Percentiles rank a stretch among this genome's conserved stretches.
Conservation (phyloP, 2,888 invertebrate genomes). For the Macrophya alboannulata region DNA sequence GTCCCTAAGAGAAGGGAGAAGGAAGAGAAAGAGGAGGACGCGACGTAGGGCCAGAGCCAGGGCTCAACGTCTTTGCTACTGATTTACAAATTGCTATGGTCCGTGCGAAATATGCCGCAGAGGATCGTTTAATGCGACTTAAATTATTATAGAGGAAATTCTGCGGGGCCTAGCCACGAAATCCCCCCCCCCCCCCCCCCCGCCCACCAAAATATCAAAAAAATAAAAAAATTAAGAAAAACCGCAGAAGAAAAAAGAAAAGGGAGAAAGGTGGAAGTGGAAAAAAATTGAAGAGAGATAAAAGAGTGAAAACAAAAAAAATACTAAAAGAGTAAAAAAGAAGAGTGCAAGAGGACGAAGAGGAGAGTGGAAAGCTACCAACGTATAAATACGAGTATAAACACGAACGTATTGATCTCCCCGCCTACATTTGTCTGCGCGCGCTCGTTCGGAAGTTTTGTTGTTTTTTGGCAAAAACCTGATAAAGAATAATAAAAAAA, state of each 20-base stretch:
- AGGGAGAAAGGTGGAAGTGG: neutral
- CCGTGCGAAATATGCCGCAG: slow-evolving; percentile 51
- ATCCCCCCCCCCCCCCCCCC: neutral
- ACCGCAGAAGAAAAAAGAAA: neutral
- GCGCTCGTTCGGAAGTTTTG: slow-evolving; percentile 43
- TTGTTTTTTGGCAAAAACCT: slow-evolving; percentile 1
- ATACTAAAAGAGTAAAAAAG: neutral
- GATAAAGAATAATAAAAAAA: neutral
- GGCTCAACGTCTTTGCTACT: slow-evolving; percentile 53
- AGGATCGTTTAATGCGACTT: slow-evolving; percentile 51
- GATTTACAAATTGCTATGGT: slow-evolving; percentile 53
- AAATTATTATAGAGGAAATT: slow-evolving; percentile 43
- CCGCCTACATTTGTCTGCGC: slow-evolving; percentile 48
- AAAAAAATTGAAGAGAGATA: neutral
- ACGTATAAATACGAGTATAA: slow-evolving; percentile 43
- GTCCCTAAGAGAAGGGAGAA: neutral
- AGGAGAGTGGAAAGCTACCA: slow-evolving; percentile 4
- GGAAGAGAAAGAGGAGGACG: neutral
- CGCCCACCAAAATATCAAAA: neutral
- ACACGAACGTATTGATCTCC: slow-evolving; percentile 51
- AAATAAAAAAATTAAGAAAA: neutral
- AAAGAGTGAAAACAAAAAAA: neutral
- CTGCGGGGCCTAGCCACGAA: neutral
- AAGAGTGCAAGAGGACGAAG: neutral
- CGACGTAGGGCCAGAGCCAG: slow-evolving; percentile 27